Evolutionary conservation across 2,888 invertebrate species (phyloP).

Genomic region (Alloscopus bannaensis): DNA sequence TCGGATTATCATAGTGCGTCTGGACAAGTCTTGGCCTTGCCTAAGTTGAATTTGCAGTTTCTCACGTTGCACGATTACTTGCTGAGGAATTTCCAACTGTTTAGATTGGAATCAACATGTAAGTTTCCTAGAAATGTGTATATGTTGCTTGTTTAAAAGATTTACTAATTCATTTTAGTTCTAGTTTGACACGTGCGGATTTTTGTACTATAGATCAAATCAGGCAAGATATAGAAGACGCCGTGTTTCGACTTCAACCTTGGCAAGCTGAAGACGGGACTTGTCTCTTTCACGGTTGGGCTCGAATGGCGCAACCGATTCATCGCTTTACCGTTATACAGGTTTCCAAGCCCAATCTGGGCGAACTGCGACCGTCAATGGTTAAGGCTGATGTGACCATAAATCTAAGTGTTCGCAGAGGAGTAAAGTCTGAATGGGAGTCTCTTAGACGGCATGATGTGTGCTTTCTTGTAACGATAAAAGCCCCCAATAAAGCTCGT

Average conservation of each 20-base stretch:
- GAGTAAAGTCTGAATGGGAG: constrained; percentile 98
- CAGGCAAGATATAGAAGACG: constrained; percentile 98
- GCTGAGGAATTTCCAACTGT: constrained; percentile 96
- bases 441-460: constrained; percentile 97
- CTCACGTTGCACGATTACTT: constrained; percentile 98
- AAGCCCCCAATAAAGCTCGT: constrained; percentile 90
- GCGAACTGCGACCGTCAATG: constrained; percentile 95
- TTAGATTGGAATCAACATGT: constrained; percentile 98
- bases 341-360: constrained; percentile 91
- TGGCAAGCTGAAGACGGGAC: constrained; percentile 92
- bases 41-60: constrained; percentile 98
- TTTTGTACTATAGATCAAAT: constrained; percentile 87
- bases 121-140: constrained; percentile 76
- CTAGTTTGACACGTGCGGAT: neutral
- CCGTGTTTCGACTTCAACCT: constrained; percentile 94
- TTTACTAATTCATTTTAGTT: neutral
- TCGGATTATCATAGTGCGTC: constrained; percentile 98
- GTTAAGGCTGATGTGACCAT: constrained; percentile 97
- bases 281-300: constrained; percentile 98
- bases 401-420: constrained; percentile 90
- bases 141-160: constrained; percentile 7
- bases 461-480: constrained; percentile 94
- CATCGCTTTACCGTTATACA: constrained; percentile 91
- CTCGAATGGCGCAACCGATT: constrained; percentile 97
- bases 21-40: constrained; percentile 91